Evolutionary conservation across 2,888 invertebrate species (phyloP), one percentile per base, ranked within the genome.

Genomic region (Pyrocoelia pectoralis): DNA sequence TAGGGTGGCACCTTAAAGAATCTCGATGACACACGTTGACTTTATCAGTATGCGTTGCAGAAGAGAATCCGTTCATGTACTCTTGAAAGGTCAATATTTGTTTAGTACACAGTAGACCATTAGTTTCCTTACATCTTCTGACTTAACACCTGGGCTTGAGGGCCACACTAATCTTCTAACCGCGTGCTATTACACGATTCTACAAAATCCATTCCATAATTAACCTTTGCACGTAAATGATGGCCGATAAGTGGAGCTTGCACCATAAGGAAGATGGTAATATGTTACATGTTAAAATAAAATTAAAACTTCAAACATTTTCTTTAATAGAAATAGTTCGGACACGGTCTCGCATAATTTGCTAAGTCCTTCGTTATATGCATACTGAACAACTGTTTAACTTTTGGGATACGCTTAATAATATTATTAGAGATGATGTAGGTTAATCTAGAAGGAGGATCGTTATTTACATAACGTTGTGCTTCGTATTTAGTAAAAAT

Each of bases 101-200:
- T 70, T 68, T 66, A 70, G 69, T 69, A 69, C 65, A 51, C 60
- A 66, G 69, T 65, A 68, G 66, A 66, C 71, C 67, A 71, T 71
- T 71, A 71, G 65, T 61, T 69, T 69, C 66, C 67, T 69, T 65
- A 60, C 61, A 63, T 67, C 67, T 65, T 65, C 65, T 68, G 70
- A 73, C 70, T 73, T 74, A 74, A 76, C 77, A 77, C 77, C 77
- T 77, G 77, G 77, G 72, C 69, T 65, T 64, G 62, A 61, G 63
- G 65, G 50, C 62, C 67, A 72, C 74, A 72, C 74, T 77, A 76
- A 77, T 77, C 77, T 73, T 67, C 56, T 49, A 55, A 66, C 71
- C 69, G 67, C 66, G 70, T 76, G 77, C 74, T 65, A 66, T 66
- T 73, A 66, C 77, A 77, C 76, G 77, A 68, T 64, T 65, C 68